Conservation (phyloP, 2,113 vertebrate species). For the Paramisgurnus dabryanus region DNA sequence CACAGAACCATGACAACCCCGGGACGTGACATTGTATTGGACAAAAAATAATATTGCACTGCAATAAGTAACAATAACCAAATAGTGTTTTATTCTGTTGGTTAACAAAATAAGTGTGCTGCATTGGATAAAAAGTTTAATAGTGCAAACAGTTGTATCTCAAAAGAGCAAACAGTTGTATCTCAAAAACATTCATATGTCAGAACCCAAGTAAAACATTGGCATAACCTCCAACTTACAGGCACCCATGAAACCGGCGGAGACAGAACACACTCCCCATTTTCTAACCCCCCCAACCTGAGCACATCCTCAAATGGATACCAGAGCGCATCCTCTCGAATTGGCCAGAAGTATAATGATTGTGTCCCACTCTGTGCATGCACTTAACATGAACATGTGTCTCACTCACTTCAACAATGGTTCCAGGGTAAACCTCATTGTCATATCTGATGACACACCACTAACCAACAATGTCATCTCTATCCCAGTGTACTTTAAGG, state of each 20-base stretch:
- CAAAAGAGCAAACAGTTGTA: neutral
- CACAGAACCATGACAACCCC: too few species aligned
- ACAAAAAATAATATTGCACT: neutral
- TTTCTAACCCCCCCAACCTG: neutral
- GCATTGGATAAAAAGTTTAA: neutral
- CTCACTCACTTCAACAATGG: too few species aligned
- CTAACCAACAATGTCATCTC: slow-evolving; percentile 25
- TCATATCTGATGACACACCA: slow-evolving; percentile 26
- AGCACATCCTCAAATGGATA: too few species aligned
- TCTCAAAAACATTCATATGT: neutral
- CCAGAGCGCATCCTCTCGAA: too few species aligned
- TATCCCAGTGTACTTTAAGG: slow-evolving; percentile 2
- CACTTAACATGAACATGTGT: too few species aligned
- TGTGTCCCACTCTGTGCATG: too few species aligned
- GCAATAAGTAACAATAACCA: slow-evolving; percentile 2
- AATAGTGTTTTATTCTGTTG: slow-evolving; percentile 3
- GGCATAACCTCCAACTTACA: neutral
- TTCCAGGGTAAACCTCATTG: too few species aligned
- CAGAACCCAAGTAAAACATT: neutral
- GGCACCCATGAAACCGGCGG: neutral
- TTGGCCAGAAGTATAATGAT: too few species aligned
- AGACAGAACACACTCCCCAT: neutral
- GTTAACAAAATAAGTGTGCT: neutral
- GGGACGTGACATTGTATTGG: too few species aligned
- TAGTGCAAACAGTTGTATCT: neutral